phyloP scores from a whole-genome alignment of 1,140 invertebrate species.

The Zaprionus ghesquierei region DNA sequence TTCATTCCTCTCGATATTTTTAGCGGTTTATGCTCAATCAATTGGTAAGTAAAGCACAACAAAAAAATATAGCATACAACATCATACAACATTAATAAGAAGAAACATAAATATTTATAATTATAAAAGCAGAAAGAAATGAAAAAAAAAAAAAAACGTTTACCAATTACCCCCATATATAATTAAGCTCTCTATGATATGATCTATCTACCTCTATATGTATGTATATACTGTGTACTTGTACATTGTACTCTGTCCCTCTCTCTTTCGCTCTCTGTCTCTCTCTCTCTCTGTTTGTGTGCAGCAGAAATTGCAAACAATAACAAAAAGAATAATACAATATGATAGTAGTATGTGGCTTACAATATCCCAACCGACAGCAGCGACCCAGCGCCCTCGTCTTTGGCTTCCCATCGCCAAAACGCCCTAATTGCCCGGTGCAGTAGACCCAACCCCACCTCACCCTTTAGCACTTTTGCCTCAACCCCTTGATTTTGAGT shows the following conservation, averaged over 20 bases:
- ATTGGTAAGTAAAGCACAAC: slow-evolving; percentile 65
- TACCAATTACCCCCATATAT: slow-evolving; percentile 21
- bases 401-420: neutral
- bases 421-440: slow-evolving; percentile 53
- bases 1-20: slow-evolving; percentile 83
- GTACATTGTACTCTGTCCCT: neutral
- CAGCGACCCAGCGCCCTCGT: neutral
- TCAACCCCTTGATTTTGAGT: slow-evolving; percentile 14
- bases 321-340: slow-evolving; percentile 39
- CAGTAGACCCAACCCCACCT: neutral
- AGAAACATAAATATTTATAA: slow-evolving; percentile 9
- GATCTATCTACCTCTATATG: slow-evolving; percentile 18
- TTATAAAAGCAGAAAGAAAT: slow-evolving; percentile 6
- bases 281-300: neutral
- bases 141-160: slow-evolving; percentile 27
- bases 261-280: no score
- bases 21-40: slow-evolving; percentile 82
- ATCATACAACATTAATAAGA: slow-evolving; percentile 34
- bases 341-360: slow-evolving; percentile 53
- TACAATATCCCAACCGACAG: slow-evolving; percentile 30
- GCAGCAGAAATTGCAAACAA: slow-evolving; percentile 69
- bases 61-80: slow-evolving; percentile 15
- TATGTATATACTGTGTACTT: slow-evolving; percentile 1
- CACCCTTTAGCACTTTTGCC: slow-evolving; percentile 10
- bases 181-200: slow-evolving; percentile 26